These are phyloP conservation scores for Paracanthobrama guichenoti DNA, from an alignment of 2,113 vertebrate species.

Conservation along the genomic window DNA sequence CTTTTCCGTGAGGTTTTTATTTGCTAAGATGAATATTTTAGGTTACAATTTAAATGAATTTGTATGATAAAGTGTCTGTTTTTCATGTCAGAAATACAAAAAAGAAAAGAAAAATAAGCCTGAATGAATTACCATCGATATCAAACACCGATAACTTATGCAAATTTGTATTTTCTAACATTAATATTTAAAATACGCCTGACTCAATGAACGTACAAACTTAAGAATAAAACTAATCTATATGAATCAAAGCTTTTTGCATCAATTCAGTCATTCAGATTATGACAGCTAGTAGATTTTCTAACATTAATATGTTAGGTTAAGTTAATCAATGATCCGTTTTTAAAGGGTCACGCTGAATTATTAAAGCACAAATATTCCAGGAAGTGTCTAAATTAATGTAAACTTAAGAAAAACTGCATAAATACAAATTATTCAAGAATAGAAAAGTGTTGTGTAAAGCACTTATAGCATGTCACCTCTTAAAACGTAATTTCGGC, in stretches of 20 bases:
- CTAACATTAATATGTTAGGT: background rate
- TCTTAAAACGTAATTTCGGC: background rate
- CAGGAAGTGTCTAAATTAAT: background rate
- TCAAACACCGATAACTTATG: no score
- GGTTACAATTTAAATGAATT: no score
- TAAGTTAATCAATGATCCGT: no score
- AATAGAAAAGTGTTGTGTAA: background rate
- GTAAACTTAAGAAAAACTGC: background rate
- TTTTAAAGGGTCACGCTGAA: background rate
- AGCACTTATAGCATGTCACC: background rate
- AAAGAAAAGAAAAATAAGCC: no score
- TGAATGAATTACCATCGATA: no score
- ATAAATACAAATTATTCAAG: background rate
- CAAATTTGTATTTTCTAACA: no score
- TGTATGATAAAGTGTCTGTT: no score
- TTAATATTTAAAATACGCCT: background rate
- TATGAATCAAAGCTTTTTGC: background rate
- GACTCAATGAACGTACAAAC: background rate
- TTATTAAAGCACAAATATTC: background rate
- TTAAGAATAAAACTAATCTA: background rate
- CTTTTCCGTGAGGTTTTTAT: background rate
- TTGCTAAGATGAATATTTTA: background rate
- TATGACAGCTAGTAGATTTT: background rate
- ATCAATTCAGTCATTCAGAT: background rate
- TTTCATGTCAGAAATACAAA: no score